A percentile compares a stretch with the other conserved stretches of the same genome.
phyloP scores from a whole-genome alignment of 2,888 invertebrate genomes.

The Athalia cordata region DNA sequence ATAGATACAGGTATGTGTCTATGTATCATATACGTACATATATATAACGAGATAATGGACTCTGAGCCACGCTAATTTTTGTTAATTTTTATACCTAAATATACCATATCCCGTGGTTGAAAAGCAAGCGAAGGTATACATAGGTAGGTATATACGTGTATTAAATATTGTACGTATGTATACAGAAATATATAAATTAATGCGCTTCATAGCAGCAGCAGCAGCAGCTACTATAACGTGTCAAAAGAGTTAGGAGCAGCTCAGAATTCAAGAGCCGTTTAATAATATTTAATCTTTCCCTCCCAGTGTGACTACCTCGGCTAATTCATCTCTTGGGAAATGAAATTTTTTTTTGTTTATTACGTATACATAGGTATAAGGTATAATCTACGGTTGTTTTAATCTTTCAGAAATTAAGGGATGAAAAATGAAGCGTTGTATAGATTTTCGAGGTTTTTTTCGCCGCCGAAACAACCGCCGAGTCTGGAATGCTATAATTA shows the following conservation, averaged over 20 bases:
- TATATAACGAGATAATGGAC: slow-evolving; percentile 37
- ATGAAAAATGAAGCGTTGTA: too few species aligned
- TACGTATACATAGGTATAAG: too few species aligned
- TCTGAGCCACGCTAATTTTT: background rate
- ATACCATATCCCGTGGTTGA: background rate
- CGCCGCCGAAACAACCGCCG: too few species aligned
- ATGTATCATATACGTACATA: background rate
- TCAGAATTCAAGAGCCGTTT: slow-evolving; percentile 11
- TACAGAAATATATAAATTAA: too few species aligned
- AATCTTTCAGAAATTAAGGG: too few species aligned
- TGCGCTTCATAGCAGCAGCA: slow-evolving; percentile 6
- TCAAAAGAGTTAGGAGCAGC: slow-evolving; percentile 24
- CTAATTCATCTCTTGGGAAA: slow-evolving; percentile 27
- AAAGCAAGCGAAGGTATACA: too few species aligned
- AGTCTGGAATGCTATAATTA: too few species aligned
- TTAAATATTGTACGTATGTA: too few species aligned
- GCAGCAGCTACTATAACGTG: slow-evolving; percentile 4
- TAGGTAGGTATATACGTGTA: too few species aligned
- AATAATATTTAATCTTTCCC: slow-evolving; percentile 32
- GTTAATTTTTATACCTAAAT: slow-evolving; percentile 7
- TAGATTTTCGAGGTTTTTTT: too few species aligned
- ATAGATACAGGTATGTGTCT: too few species aligned
- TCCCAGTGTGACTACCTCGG: slow-evolving; percentile 9
- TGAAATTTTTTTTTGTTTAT: background rate
- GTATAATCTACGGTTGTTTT: too few species aligned